Conservation (phyloP, 2,113 vertebrate species). For the Thomomys bottae region DNA sequence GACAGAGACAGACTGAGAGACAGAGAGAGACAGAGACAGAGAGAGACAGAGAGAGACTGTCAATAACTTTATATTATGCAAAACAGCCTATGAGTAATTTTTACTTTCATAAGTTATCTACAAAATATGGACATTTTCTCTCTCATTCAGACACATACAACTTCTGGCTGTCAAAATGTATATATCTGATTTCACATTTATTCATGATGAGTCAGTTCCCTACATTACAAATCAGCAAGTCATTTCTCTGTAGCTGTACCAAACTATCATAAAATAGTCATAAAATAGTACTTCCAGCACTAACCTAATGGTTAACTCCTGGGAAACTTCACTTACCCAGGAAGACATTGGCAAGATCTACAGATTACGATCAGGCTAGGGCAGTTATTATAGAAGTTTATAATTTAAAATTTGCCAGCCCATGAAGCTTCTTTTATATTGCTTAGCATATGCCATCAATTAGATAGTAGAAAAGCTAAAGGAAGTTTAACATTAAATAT, state of each 20-base stretch:
- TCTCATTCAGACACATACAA: not conserved
- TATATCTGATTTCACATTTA: not conserved
- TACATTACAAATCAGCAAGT: conserved; percentile 4
- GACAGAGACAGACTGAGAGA: too few relatives aligned
- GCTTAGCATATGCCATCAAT: not conserved
- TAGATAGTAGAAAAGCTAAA: conserved; percentile 38
- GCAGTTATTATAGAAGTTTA: conserved; percentile 24
- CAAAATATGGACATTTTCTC: not conserved
- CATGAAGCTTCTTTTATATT: conserved; percentile 15
- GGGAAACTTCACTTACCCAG: not conserved
- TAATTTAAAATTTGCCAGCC: not conserved
- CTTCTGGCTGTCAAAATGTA: conserved; percentile 8
- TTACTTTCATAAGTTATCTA: not conserved
- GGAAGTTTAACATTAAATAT: conserved; percentile 55
- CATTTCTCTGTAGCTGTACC: not conserved
- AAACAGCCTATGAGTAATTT: not conserved
- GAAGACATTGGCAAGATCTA: not conserved
- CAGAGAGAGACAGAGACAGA: too few relatives aligned
- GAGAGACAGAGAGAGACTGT: too few relatives aligned
- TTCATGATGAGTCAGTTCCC: not conserved
- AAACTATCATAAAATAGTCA: not conserved
- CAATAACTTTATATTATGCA: not conserved
- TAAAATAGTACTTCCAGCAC: not conserved
- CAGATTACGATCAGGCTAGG: conserved; percentile 26
- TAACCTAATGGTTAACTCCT: conserved; percentile 29